phyloP scores from a whole-genome alignment of 2,888 invertebrate genomes.

The Hydrotaea cyrtoneurina region DNA sequence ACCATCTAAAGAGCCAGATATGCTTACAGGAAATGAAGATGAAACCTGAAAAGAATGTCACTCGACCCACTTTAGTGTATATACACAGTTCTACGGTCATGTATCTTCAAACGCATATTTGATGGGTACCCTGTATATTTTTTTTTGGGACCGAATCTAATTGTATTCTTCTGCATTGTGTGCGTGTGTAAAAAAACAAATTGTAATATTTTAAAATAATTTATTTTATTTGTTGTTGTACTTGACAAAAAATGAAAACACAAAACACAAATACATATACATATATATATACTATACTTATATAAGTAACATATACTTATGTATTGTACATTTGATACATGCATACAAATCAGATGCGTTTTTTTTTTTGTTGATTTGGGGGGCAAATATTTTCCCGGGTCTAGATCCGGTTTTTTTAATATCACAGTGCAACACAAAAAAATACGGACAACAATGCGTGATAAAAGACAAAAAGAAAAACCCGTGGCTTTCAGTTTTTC shows the following conservation, averaged over 20 bases:
- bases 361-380: no score
- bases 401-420: no score
- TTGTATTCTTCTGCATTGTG: neutral
- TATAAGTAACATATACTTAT: neutral
- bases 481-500: no score
- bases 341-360: conserved; percentile 6
- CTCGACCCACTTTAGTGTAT: neutral
- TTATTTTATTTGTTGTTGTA: conserved; percentile 26
- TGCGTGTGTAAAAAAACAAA: neutral
- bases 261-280: neutral
- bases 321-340: neutral
- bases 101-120: neutral
- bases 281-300: neutral
- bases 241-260: conserved; percentile 14
- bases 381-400: no score
- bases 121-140: neutral
- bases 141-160: neutral
- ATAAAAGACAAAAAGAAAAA: no score
- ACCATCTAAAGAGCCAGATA: no score
- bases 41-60: no score
- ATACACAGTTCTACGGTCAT: neutral
- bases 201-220: conserved; percentile 27
- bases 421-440: no score
- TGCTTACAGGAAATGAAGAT: no score
- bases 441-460: no score